Evolutionary conservation across 2,888 invertebrate genomes (phyloP).

Genomic region (Synergus japonicus): DNA sequence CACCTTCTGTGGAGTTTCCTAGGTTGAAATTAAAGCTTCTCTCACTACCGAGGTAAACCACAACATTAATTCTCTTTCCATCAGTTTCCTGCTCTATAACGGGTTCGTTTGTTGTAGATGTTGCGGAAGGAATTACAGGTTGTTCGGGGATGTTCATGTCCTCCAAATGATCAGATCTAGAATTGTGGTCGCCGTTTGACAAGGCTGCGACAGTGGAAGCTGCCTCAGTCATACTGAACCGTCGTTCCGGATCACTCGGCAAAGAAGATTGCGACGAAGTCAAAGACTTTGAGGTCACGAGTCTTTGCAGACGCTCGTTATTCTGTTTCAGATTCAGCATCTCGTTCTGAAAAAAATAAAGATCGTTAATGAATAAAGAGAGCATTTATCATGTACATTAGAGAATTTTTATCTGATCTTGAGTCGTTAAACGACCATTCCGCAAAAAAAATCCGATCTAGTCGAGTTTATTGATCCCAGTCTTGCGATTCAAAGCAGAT

Average conservation of each 20-base stretch:
- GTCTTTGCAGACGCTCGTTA: slow-evolving; percentile 94
- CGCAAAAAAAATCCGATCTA: neutral
- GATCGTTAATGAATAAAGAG: neutral
- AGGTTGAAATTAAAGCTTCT: slow-evolving; percentile 81
- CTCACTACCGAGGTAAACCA: slow-evolving; percentile 89
- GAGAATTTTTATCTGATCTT: neutral
- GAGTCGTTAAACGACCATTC: neutral
- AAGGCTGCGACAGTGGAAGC: slow-evolving; percentile 71
- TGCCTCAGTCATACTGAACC: slow-evolving; percentile 77
- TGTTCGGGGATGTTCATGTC: slow-evolving; percentile 70
- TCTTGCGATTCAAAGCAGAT: slow-evolving; percentile 7
- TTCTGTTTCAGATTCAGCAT: slow-evolving; percentile 98
- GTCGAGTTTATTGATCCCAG: neutral
- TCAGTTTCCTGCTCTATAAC: slow-evolving; percentile 82
- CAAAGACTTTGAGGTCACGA: slow-evolving; percentile 83
- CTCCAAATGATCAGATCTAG: slow-evolving; percentile 68
- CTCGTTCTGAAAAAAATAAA: slow-evolving; percentile 84
- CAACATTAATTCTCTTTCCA: slow-evolving; percentile 92
- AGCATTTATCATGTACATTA: neutral
- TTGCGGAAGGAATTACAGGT: slow-evolving; percentile 61
- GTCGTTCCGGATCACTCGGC: slow-evolving; percentile 75
- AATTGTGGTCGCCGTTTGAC: slow-evolving; percentile 68
- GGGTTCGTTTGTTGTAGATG: slow-evolving; percentile 64
- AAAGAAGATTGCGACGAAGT: slow-evolving; percentile 80
- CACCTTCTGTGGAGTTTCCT: slow-evolving; percentile 76